A percentile compares a stretch with the other conserved stretches of the same genome.
phyloP scores from a whole-genome alignment of 1,140 invertebrate species.

The Neomicropteryx cornuta region DNA sequence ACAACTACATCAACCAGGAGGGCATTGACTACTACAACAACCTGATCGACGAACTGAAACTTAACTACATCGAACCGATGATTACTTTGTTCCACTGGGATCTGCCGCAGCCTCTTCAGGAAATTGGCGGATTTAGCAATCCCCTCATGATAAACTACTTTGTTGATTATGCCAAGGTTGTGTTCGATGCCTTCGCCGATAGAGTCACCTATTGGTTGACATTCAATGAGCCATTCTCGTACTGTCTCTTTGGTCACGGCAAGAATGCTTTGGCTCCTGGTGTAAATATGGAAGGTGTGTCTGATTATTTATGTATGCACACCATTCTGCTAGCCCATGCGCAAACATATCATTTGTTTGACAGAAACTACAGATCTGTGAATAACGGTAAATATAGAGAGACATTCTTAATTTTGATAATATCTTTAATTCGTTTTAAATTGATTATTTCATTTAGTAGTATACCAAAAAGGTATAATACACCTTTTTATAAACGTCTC shows the following conservation, averaged over 20 bases:
- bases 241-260: constrained; percentile 16
- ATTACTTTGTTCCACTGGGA: constrained; percentile 20
- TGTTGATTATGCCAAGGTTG: constrained; percentile 21
- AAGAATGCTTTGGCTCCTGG: constrained; percentile 20
- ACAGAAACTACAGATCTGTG: constrained; percentile 10
- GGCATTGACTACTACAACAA: constrained; percentile 43
- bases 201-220: constrained; percentile 23
- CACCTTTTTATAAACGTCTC: too few species aligned
- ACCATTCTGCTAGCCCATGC: constrained; percentile 25
- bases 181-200: constrained; percentile 25
- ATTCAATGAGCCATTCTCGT: constrained; percentile 25
- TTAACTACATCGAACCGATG: constrained; percentile 36
- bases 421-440: too few species aligned
- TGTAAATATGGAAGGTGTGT: constrained; percentile 13
- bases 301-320: constrained; percentile 25
- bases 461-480: too few species aligned
- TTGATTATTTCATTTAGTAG: too few species aligned
- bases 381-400: constrained; percentile 7
- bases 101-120: constrained; percentile 14
- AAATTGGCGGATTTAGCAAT: constrained; percentile 16
- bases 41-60: constrained; percentile 36
- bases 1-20: constrained; percentile 29
- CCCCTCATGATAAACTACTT: constrained; percentile 22
- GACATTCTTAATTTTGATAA: too few species aligned
- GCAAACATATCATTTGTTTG: constrained; percentile 25